phyloP scores from a whole-genome alignment of 2,888 invertebrate species.

The Julus scanicus region DNA sequence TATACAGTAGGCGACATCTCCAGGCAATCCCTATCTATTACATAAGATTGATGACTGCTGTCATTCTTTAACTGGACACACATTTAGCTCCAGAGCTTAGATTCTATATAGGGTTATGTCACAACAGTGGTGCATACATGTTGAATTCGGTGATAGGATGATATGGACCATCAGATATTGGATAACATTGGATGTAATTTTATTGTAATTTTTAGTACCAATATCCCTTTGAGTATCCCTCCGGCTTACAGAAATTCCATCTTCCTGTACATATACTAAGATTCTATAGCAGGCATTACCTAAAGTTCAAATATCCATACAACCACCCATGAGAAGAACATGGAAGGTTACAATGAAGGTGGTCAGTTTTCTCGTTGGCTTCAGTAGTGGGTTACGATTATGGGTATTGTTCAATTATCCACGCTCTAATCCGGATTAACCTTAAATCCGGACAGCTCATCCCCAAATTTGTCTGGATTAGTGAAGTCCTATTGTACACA shows the following conservation, averaged over 20 bases:
- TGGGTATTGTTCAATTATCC: neutral
- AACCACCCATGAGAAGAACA: too few relatives aligned
- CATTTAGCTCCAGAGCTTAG: neutral
- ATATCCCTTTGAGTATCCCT: too few relatives aligned
- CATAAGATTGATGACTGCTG: neutral
- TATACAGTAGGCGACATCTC: neutral
- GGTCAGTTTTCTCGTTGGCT: neutral
- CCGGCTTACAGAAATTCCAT: too few relatives aligned
- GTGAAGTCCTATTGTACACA: neutral
- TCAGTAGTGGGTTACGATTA: neutral
- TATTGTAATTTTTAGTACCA: too few relatives aligned
- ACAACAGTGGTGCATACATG: too few relatives aligned
- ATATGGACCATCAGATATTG: too few relatives aligned
- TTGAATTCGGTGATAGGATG: too few relatives aligned
- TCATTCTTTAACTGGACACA: neutral
- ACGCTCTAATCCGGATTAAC: slow-evolving; percentile 5
- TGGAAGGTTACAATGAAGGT: neutral
- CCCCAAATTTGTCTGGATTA: slow-evolving; percentile 36
- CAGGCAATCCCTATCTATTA: neutral
- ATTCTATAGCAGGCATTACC: too few relatives aligned
- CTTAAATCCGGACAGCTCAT: neutral
- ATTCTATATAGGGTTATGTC: neutral
- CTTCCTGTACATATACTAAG: too few relatives aligned
- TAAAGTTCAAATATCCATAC: too few relatives aligned
- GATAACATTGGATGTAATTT: too few relatives aligned